Conservation (phyloP, 2,797 vertebrate species). For the Cynopterus sphinx region DNA sequence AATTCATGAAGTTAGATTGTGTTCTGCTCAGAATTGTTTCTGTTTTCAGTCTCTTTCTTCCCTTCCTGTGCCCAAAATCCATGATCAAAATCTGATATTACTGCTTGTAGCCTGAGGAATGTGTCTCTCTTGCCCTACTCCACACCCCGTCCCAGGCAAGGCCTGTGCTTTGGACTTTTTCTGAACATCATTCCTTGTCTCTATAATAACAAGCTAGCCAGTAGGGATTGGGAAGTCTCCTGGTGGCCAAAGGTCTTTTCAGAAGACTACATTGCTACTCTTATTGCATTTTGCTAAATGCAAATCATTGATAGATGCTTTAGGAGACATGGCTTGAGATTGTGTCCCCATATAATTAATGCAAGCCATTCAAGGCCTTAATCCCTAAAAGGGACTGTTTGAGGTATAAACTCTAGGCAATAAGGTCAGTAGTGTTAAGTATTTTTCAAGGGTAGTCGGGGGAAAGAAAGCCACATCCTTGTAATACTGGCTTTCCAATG, state of each 20-base stretch:
- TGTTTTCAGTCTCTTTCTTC: neutral
- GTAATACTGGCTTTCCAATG: neutral
- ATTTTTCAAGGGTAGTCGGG: neutral
- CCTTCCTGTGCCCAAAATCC: neutral
- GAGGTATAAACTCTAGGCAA: neutral
- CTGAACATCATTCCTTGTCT: neutral
- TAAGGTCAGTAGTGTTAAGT: neutral
- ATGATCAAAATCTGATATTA: neutral
- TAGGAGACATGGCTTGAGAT: neutral
- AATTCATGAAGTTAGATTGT: slow-evolving; percentile 7
- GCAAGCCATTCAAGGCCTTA: neutral
- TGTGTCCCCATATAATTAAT: neutral
- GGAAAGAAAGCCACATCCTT: neutral
- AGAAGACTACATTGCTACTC: neutral
- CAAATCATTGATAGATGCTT: neutral
- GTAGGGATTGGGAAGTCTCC: neutral
- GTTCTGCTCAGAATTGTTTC: neutral
- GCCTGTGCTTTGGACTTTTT: neutral
- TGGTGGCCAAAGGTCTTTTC: neutral
- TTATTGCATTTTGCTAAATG: neutral
- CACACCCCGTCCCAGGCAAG: neutral
- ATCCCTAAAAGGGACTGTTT: neutral
- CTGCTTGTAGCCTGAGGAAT: neutral
- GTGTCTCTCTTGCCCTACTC: neutral
- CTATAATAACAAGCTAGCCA: neutral